Evolutionary conservation across 2,113 vertebrate genomes (phyloP), one percentile per base, ranked within the genome.

Genomic region (Reinhardtius hippoglossoides): DNA sequence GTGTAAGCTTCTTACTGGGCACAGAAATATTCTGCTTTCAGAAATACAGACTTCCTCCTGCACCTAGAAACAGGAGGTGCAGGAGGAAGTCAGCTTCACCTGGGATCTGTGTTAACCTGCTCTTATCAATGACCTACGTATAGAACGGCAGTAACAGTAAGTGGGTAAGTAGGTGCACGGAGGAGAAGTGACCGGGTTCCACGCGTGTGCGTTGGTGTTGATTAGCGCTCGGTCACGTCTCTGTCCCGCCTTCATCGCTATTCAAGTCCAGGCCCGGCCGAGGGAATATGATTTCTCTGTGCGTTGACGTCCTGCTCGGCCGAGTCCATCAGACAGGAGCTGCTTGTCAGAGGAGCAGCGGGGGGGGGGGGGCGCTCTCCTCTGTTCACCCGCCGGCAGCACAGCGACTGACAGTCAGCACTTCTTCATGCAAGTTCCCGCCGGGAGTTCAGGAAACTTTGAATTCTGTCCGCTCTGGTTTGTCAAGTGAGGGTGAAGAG

Each of bases 261-360:
- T 77, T 81, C 81, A 81, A 80, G 80, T 70, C 59, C 67, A 77
- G 15, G 62, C 65, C 72, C 67, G 50, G 60, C 46, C 50, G 21
- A 71, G 65, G 48, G 70, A 84, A 78, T 65, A 84, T 9, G 69
- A 66, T 77, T 82, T 81, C 72, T 80, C 71, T 64, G 35, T 58
- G 80, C 71, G 88, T 92, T 88, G 84, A 59, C 58, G 65, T 64
- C 52, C 78, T 78, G 68, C 74, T 42, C 15, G 12, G 37, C 8
- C n/a, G 55, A 76, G 80, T 82, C 80, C 69, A 80, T 86, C 77
- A 91, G 76, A 78, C 50, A 61, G 77, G 62, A 73, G 54, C 65
- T 21, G 42, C 84, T 74, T 73, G 84, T 89, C 82, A 85, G 66
- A 59, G 31, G 46, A 58, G 50, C 14, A 21, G 46, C 16, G 67